Evolutionary conservation across 2,888 invertebrate species (phyloP).

Genomic region (Taphrorychus bicolor): DNA sequence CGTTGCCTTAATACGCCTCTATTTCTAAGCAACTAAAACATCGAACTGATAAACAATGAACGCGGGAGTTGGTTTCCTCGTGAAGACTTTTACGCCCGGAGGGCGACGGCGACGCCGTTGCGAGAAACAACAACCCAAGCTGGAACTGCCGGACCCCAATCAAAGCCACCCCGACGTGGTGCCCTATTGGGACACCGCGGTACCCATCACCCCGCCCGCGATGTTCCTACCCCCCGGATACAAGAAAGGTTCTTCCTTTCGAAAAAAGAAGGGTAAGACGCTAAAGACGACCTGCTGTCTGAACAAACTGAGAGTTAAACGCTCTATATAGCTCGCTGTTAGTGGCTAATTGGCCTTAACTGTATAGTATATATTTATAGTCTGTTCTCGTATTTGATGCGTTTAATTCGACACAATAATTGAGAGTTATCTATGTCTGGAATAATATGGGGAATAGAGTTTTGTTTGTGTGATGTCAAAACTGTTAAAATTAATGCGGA

Average conservation of each 20-base stretch:
- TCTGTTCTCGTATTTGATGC: too few species aligned
- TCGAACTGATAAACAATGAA: constrained; percentile 56
- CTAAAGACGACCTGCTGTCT: too few species aligned
- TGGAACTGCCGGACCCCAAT: constrained; percentile 52
- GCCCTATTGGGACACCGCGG: constrained; percentile 66
- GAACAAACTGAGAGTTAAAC: too few species aligned
- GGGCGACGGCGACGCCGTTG: constrained; percentile 67
- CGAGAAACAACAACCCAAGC: constrained; percentile 65
- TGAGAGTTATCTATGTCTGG: too few species aligned
- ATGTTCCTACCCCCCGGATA: constrained; percentile 71
- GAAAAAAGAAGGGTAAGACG: constrained; percentile 44
- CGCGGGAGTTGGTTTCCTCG: constrained; percentile 67
- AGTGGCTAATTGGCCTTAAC: too few species aligned
- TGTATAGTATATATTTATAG: too few species aligned
- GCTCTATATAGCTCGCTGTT: too few species aligned
- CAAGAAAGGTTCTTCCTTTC: constrained; percentile 53
- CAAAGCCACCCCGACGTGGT: constrained; percentile 64
- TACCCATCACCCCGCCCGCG: constrained; percentile 72
- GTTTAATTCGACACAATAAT: too few species aligned
- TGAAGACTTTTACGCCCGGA: constrained; percentile 71
- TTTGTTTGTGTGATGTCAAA: too few species aligned
- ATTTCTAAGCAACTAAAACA: not conserved
- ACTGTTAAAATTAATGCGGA: too few species aligned
- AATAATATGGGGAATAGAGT: too few species aligned
- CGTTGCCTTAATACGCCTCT: not conserved